Base-by-base conservation (phyloP, 2,797 vertebrate species). In the Falco naumanni region DNA sequence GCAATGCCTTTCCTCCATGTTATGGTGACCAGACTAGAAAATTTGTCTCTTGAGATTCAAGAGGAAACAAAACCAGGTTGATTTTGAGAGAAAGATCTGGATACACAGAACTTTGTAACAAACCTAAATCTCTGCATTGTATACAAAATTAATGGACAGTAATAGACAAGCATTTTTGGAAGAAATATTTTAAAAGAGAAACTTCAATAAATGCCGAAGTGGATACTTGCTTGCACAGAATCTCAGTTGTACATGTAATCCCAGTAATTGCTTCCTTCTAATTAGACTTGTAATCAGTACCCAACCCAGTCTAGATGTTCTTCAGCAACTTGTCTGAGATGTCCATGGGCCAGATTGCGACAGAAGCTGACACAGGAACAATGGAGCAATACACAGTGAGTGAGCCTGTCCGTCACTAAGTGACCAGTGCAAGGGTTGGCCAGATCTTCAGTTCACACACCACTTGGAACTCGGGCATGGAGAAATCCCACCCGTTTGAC, bases 221-320 rank as follows among this genome's bases (percentile, higher is more conserved):
- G 10, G 29, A 53, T 92, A 81, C 71, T 87, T 84, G 50, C 75
- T 89, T 97, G 83, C 83, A 75, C 43, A 74, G 56, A 88, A 79
- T 86, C 70, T 89, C 54, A 33, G 1, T 54, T 5, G 8, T 50
- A 75, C 41, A 37, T 59, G 84, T 95, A 97, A 96, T 86, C 66
- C 72, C 20, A 81, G 69, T 95, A 95, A 97, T 93, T 89, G 77
- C 57, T 96, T 94, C 86, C 93, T 96, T 94, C 79, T 95, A 91
- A 96, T 94, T 97, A 95, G 66, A 51, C 41, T 84, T 82, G 64
- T 93, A 97, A 96, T 90, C 94, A 53, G 76, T 41, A 94, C 97
- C 95, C 96, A 97, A 31, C 95, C 97, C 93, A 95, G 93, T 89
- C 66, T 90, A 90, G 83, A 29, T 95, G 61, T 84, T 94, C 92